Evolutionary conservation across 2,113 vertebrate genomes (phyloP).

Genomic region (Nothoprocta perdicaria): DNA sequence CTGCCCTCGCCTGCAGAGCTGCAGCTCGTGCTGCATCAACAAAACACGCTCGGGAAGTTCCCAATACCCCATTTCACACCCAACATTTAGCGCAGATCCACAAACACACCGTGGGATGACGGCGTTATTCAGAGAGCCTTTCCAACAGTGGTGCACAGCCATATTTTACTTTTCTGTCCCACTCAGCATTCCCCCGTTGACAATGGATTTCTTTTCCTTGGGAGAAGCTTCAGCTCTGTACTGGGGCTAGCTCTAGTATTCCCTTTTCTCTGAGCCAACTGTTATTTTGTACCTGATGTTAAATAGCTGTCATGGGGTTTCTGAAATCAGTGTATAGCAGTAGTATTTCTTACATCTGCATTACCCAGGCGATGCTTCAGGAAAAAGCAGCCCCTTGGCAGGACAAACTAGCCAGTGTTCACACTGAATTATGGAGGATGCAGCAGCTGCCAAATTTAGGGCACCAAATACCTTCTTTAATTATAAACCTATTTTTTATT

Average conservation of each 20-base stretch:
- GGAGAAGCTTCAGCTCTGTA: background rate
- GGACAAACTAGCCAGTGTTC: constrained; percentile 17
- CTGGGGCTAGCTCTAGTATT: background rate
- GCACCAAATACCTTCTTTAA: background rate
- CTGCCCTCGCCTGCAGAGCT: background rate
- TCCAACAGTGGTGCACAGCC: background rate
- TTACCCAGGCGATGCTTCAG: background rate
- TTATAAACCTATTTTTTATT: constrained; percentile 16
- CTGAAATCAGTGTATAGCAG: constrained; percentile 19
- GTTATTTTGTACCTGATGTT: background rate
- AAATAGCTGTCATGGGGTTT: constrained; percentile 16
- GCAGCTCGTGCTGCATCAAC: background rate
- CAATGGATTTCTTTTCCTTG: background rate
- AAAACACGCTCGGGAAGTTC: background rate
- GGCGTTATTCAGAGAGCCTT: background rate
- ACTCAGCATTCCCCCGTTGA: background rate
- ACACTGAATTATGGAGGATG: constrained; percentile 53
- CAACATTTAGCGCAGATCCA: background rate
- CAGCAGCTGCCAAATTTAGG: constrained; percentile 51
- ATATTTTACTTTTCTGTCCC: background rate
- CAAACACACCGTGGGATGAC: constrained; percentile 7
- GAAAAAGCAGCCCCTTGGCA: constrained; percentile 31
- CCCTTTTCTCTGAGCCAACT: background rate
- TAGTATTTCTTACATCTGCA: constrained; percentile 23
- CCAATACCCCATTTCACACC: background rate